Conservation (phyloP, 1,140 invertebrate species). For the Philaenus spumarius region DNA sequence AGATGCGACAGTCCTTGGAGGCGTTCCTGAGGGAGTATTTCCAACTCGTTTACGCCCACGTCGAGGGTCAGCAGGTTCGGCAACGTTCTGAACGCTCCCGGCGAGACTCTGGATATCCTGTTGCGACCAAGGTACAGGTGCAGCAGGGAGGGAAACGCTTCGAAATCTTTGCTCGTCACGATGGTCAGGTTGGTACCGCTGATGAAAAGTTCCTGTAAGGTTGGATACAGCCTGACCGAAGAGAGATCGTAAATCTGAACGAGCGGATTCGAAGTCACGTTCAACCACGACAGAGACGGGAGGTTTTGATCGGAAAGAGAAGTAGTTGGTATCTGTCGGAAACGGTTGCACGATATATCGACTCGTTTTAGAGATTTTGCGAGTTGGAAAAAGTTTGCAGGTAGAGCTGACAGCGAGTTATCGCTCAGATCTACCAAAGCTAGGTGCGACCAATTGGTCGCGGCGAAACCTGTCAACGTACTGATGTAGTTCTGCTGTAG, state of each 20-base stretch:
- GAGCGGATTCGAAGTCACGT: conserved; percentile 76
- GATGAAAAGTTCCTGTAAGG: conserved; percentile 70
- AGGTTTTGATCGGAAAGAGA: conserved; percentile 67
- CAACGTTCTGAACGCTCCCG: conserved; percentile 72
- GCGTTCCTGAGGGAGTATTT: conserved; percentile 76
- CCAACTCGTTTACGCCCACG: conserved; percentile 74
- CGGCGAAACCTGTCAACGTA: conserved; percentile 66
- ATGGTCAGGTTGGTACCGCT: conserved; percentile 76
- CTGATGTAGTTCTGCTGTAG: conserved; percentile 68
- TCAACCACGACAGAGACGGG: conserved; percentile 63
- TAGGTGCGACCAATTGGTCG: conserved; percentile 62
- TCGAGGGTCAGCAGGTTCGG: conserved; percentile 71
- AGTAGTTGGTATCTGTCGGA: conserved; percentile 71
- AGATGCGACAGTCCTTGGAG: conserved; percentile 68
- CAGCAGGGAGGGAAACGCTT: conserved; percentile 71
- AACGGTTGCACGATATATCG: conserved; percentile 72
- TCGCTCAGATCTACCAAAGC: conserved; percentile 64
- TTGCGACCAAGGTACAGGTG: conserved; percentile 68
- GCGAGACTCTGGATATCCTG: conserved; percentile 70
- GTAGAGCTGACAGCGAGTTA: conserved; percentile 66
- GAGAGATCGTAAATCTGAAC: conserved; percentile 58
- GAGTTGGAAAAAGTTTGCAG: conserved; percentile 72
- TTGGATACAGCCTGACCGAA: conserved; percentile 33
- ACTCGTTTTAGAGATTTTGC: conserved; percentile 57
- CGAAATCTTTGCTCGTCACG: conserved; percentile 80